Percentiles rank a stretch among this genome's conserved stretches.
Evolutionary conservation across 2,797 vertebrate species (phyloP).

Genomic region (Borostomias antarcticus): DNA sequence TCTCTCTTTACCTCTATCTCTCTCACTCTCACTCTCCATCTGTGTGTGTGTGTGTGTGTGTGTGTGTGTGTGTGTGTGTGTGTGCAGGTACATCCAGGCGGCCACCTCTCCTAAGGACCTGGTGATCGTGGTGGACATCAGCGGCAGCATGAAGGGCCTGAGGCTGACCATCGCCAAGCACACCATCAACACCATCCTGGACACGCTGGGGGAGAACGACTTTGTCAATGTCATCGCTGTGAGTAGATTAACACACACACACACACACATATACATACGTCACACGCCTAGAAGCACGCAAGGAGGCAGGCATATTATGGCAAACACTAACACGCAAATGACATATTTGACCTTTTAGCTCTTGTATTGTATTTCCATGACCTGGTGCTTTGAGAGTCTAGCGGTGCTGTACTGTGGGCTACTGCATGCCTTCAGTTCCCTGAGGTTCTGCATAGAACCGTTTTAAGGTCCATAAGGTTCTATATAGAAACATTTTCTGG

Average conservation of each 20-base stretch:
- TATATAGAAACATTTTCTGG: too few species aligned
- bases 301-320: background rate
- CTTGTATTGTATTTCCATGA: too few species aligned
- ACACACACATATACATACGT: background rate
- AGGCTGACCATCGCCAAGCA: constrained; percentile 93
- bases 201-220: constrained; percentile 95
- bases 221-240: constrained; percentile 96
- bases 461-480: too few species aligned
- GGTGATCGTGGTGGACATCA: constrained; percentile 90
- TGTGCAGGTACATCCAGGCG: constrained; percentile 91
- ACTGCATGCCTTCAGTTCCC: too few species aligned
- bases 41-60: background rate
- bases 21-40: background rate
- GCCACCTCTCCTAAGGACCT: constrained; percentile 96
- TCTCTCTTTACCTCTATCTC: background rate
- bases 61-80: background rate
- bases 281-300: constrained; percentile 9
- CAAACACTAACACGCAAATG: background rate
- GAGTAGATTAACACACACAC: constrained; percentile 45
- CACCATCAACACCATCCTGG: constrained; percentile 90
- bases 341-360: too few species aligned
- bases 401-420: too few species aligned
- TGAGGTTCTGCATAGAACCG: too few species aligned
- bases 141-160: constrained; percentile 97
- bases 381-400: too few species aligned